Evolutionary conservation across 2,888 invertebrate species (phyloP).

Genomic region (Heliothis peltigera): DNA sequence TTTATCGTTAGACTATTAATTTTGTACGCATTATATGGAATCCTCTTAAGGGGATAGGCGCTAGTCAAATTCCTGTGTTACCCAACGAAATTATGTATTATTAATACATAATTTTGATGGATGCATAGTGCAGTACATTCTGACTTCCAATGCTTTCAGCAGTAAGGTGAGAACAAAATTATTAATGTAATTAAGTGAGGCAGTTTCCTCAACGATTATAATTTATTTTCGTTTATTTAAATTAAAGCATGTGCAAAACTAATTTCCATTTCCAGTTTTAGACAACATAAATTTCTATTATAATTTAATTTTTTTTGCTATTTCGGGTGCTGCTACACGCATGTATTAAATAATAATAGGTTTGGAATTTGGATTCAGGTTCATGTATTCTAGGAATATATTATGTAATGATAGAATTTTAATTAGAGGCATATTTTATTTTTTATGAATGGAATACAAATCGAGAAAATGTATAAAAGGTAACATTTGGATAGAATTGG

Average conservation of each 20-base stretch:
- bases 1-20: too few species aligned
- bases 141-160: too few species aligned
- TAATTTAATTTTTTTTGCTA: constrained; percentile 12
- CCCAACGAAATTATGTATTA: too few species aligned
- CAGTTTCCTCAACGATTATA: too few species aligned
- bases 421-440: not conserved
- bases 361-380: not conserved
- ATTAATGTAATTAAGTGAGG: too few species aligned
- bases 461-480: constrained; percentile 39
- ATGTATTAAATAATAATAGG: not conserved
- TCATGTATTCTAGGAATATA: not conserved
- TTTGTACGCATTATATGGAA: too few species aligned
- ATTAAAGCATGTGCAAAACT: constrained; percentile 11
- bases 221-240: too few species aligned
- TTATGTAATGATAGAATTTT: constrained; percentile 9
- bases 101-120: too few species aligned
- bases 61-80: too few species aligned
- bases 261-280: constrained; percentile 18
- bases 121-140: too few species aligned
- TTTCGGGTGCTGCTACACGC: constrained; percentile 16
- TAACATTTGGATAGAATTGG: constrained; percentile 1
- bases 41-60: too few species aligned
- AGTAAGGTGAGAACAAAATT: too few species aligned
- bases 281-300: constrained; percentile 4
- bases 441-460: not conserved